Base-by-base conservation (phyloP, 2,797 vertebrate genomes). In the Phalloptychus januarius region DNA sequence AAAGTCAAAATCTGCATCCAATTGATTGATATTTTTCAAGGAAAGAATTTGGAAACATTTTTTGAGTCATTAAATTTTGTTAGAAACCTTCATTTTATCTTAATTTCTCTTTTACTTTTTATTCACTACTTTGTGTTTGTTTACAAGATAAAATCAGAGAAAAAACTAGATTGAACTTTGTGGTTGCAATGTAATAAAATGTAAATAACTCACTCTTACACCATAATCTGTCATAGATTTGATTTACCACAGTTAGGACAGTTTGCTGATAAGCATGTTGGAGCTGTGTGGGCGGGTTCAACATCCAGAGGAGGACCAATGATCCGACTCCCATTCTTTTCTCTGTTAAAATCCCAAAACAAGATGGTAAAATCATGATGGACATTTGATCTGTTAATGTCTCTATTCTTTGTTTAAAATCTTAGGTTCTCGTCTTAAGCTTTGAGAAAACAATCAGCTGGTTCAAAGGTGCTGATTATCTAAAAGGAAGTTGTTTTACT, bases 391-490 rank as follows among this genome's bases (percentile, higher is more conserved):
- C 18, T 48, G 46, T 48, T 61, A 15, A 61, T 61, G 58, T 61
- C 7, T 58, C 5, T 28, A 13, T 31, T 31, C 28, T 31, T 28
- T 6, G 56, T 58, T 16, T 5, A 58, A 31, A 28, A 28, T 31
- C 1, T 4, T 16, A 54, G 52, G 42, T 40, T 67, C 31, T 23
- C 2, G 13, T 50, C 36, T 74, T 56, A 42, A 4, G n/a, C n/a
- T 7, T 2, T 28, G n/a, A 31, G 25, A 58, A 58, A 58, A 15
- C 28, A 28, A 6, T 5, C 28, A 7, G 56, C n/a, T 31, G n/a
- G n/a, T 54, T 33, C 36, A 72, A 67, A 56, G 72, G 72, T 58
- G 20, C 23, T 58, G 36, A 71, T 75, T 71, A 76, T 76, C 28
- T 76, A 44, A 45, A 45, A 45, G n/a, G 18, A 75, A 28, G 1